Conservation (phyloP, 1,140 invertebrate genomes). For the Sinonovacula constricta region DNA sequence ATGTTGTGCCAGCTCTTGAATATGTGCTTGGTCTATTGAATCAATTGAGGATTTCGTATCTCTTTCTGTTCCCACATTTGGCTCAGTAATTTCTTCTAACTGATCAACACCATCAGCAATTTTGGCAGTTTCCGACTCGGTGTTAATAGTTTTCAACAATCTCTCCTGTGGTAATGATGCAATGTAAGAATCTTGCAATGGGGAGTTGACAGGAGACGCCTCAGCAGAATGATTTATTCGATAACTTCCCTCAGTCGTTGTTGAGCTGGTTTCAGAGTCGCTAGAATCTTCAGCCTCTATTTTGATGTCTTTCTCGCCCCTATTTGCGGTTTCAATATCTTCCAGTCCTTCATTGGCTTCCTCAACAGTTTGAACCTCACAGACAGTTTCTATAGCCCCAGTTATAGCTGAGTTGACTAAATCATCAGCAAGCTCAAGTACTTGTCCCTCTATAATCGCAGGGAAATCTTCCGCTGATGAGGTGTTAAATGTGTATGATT, state of each 20-base stretch:
- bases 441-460: too few species aligned
- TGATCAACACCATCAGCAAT: too few species aligned
- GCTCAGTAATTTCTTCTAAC: too few species aligned
- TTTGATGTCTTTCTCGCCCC: too few species aligned
- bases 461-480: background rate
- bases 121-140: too few species aligned
- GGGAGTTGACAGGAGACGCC: constrained; percentile 6
- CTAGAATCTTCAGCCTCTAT: constrained; percentile 16
- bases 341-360: constrained; percentile 21
- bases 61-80: too few species aligned
- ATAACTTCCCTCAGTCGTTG: constrained; percentile 64
- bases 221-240: constrained; percentile 40
- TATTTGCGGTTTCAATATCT: background rate
- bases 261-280: constrained; percentile 56
- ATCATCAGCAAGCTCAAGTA: constrained; percentile 21
- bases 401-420: constrained; percentile 30
- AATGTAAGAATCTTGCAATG: background rate
- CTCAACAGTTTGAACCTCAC: constrained; percentile 10
- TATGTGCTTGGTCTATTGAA: too few species aligned
- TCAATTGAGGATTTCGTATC: too few species aligned
- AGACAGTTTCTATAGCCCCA: constrained; percentile 29
- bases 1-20: too few species aligned
- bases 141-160: too few species aligned
- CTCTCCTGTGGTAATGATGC: too few species aligned
- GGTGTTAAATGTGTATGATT: background rate